Base-by-base conservation (phyloP, 2,888 invertebrate genomes). In the Luffia ferchaultella region DNA sequence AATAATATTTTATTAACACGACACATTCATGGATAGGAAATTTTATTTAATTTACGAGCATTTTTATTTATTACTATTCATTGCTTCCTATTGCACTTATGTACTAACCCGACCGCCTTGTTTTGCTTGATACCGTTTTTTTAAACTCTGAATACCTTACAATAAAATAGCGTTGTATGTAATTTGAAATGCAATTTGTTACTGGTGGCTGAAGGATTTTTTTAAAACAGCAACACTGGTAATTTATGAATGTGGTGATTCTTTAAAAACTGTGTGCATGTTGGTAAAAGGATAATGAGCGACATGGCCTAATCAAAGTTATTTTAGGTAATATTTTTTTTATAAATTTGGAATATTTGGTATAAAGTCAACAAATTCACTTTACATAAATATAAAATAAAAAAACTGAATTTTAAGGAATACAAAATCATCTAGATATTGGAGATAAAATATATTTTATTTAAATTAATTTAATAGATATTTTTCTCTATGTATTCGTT, bases 11-110 rank as follows among this genome's bases (percentile, higher is more conserved):
- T 51, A 59, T 61, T 74, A 72, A 73, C 72, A 70, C 72, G 70
- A 73, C 74, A 78, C 77, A 70, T 73, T 79, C 82, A 77, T 83
- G 80, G 80, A 76, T 69, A 70, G 78, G 79, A 69, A 70, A 67
- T 62, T 52, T 57, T 54, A 54, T 30, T 30, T 30, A 30, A n/a
- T n/a, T n/a, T n/a, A n/a, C n/a, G 30, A 12, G 12, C 30, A 30
- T 30, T 7, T 30, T 30, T 30, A 30, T 12, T 30, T 30, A 30
- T 30, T 58, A 54, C 59, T 20, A 44, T 55, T 53, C 57, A 55
- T 60, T 57, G 55, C 54, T 61, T 60, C 52, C 57, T 63, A 62
- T 71, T 76, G 73, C 73, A 57, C 12, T 16, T 42, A 2, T 62
- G 63, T 74, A 76, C 76, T 79, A 79, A 79, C 76, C 67, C 67